Evolutionary conservation across 2,113 vertebrate genomes (phyloP).

Genomic region (Argyrosomus japonicus): DNA sequence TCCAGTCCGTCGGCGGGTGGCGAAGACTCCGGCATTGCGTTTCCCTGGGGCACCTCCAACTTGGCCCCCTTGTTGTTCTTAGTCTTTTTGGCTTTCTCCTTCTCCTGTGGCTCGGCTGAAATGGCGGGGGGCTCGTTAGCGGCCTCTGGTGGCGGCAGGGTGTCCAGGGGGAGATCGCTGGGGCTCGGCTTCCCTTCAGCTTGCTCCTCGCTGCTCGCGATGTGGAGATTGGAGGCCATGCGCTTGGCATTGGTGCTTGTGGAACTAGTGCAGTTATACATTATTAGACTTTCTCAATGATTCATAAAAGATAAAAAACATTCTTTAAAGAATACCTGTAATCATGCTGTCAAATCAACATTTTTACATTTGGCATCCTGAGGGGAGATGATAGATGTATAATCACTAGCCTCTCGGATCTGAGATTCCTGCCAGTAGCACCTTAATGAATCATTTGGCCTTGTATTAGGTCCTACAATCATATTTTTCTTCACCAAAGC

Average conservation of each 20-base stretch:
- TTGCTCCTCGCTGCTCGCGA: slow-evolving; percentile 68
- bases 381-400: neutral
- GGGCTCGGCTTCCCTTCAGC: slow-evolving; percentile 75
- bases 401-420: neutral
- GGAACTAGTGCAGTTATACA: slow-evolving; percentile 58
- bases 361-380: neutral
- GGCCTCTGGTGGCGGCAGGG: slow-evolving; percentile 65
- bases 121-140: slow-evolving; percentile 47
- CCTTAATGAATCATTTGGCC: neutral
- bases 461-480: neutral
- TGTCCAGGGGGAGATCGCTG: slow-evolving; percentile 68
- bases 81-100: slow-evolving; percentile 77
- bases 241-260: slow-evolving; percentile 74
- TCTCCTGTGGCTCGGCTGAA: slow-evolving; percentile 66
- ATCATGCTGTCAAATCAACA: neutral
- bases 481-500: neutral
- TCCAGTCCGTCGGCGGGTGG: slow-evolving; percentile 58
- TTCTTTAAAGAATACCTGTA: neutral
- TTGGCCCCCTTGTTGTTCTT: slow-evolving; percentile 78
- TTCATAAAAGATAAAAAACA: neutral
- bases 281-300: slow-evolving; percentile 9
- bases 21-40: slow-evolving; percentile 31
- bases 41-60: slow-evolving; percentile 58
- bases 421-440: neutral
- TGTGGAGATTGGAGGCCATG: slow-evolving; percentile 75